These are phyloP conservation scores for Osedax fenrisi DNA, from an alignment of 2,888 invertebrate species.

Conservation along the genomic window DNA sequence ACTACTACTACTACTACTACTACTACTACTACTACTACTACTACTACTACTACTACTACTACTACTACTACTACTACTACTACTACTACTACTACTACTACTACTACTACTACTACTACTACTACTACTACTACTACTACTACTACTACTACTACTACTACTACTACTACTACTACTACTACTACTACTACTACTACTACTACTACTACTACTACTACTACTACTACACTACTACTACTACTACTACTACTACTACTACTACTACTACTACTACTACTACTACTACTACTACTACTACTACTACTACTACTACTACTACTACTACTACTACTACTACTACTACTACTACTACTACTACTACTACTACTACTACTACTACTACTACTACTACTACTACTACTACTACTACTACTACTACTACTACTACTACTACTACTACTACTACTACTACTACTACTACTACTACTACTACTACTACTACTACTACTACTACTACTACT, in stretches of 20 bases:
- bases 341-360: not conserved
- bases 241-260: not conserved
- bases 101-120: not conserved
- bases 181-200: not conserved
- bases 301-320: not conserved
- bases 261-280: not conserved
- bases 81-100: not conserved
- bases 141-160: not conserved
- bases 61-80: not conserved
- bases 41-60: not conserved
- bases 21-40: not conserved
- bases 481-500: not conserved
- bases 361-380: not conserved
- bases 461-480: not conserved
- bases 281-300: not conserved
- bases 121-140: not conserved
- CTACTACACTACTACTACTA: not conserved
- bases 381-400: not conserved
- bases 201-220: not conserved
- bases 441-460: not conserved
- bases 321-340: not conserved
- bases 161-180: not conserved
- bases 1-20: not conserved
- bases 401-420: not conserved
- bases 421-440: not conserved